Evolutionary conservation across 2,113 vertebrate species (phyloP).

Genomic region (Pachypanchax playfairii): DNA sequence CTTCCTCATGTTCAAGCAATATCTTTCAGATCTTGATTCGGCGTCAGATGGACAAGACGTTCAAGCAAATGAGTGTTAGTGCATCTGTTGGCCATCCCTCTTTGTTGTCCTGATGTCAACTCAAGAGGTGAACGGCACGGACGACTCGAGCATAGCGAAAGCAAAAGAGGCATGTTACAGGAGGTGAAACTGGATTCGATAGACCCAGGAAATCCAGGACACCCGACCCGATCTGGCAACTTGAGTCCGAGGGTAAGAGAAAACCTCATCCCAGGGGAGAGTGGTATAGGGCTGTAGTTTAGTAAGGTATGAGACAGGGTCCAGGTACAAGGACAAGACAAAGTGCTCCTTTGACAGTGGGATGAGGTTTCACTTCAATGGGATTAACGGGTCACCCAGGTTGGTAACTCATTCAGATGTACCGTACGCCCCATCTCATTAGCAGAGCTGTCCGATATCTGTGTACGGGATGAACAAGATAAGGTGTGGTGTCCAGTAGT

Average conservation of each 20-base stretch:
- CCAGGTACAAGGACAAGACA: conserved; percentile 39
- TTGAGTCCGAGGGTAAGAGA: conserved; percentile 72
- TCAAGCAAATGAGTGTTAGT: conserved; percentile 50
- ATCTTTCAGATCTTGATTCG: conserved; percentile 71
- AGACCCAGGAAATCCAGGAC: conserved; percentile 67
- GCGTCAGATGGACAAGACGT: conserved; percentile 61
- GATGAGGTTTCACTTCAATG: conserved; percentile 72
- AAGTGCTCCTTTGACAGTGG: conserved; percentile 33
- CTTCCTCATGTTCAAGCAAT: conserved; percentile 54
- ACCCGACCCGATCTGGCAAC: conserved; percentile 74
- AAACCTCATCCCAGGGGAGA: conserved; percentile 75
- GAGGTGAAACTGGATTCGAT: conserved; percentile 69
- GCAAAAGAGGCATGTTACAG: conserved; percentile 62
- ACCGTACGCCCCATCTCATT: conserved; percentile 57
- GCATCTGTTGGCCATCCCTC: conserved; percentile 58
- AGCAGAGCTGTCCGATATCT: conserved; percentile 47
- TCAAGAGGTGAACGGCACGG: conserved; percentile 61
- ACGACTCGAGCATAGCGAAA: conserved; percentile 62
- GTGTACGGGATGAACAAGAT: conserved; percentile 44
- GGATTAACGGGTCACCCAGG: conserved; percentile 61
- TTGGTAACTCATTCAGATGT: conserved; percentile 49
- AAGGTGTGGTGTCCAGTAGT: conserved; percentile 37
- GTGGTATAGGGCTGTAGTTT: conserved; percentile 47
- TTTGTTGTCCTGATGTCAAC: conserved; percentile 67
- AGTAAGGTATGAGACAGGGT: conserved; percentile 33